Percentiles rank a stretch among this genome's conserved stretches.
Conservation (phyloP, 2,888 invertebrate species). For the Tolmerus cingulatus region DNA sequence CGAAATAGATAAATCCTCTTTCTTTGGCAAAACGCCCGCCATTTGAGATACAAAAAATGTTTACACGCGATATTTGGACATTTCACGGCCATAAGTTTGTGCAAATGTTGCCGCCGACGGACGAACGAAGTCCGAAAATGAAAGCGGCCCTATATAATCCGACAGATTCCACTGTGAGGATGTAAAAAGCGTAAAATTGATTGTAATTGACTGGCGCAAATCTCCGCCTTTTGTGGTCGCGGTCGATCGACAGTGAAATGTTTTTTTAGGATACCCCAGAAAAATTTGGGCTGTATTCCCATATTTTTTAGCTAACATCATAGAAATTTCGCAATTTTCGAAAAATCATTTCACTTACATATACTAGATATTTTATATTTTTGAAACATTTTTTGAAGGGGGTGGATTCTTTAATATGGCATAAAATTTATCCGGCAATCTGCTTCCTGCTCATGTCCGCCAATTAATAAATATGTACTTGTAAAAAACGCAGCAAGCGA, state of each 20-base stretch:
- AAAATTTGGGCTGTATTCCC: neutral
- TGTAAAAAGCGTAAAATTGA: conserved; percentile 44
- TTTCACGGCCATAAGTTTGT: neutral
- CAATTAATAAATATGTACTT: neutral
- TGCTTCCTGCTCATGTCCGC: neutral
- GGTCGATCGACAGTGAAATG: conserved; percentile 5
- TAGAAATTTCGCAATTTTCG: neutral
- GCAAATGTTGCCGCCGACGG: conserved; percentile 2
- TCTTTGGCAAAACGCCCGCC: conserved; percentile 14
- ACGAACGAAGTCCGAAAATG: neutral
- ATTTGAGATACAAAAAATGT: neutral
- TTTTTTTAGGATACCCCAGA: neutral
- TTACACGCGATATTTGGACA: conserved; percentile 33
- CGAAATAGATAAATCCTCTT: conserved; percentile 23
- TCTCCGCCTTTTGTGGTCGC: conserved; percentile 32
- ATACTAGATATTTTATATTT: neutral
- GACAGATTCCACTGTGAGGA: conserved; percentile 27
- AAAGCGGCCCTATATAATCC: conserved; percentile 27
- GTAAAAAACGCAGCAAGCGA: neutral
- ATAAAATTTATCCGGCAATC: neutral
- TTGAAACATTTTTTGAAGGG: neutral
- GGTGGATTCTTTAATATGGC: neutral
- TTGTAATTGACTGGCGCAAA: conserved; percentile 46
- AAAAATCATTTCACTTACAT: no score
- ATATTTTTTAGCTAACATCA: neutral